phyloP scores from a whole-genome alignment of 1,140 invertebrate species.

The Drosophila melanogaster region DNA sequence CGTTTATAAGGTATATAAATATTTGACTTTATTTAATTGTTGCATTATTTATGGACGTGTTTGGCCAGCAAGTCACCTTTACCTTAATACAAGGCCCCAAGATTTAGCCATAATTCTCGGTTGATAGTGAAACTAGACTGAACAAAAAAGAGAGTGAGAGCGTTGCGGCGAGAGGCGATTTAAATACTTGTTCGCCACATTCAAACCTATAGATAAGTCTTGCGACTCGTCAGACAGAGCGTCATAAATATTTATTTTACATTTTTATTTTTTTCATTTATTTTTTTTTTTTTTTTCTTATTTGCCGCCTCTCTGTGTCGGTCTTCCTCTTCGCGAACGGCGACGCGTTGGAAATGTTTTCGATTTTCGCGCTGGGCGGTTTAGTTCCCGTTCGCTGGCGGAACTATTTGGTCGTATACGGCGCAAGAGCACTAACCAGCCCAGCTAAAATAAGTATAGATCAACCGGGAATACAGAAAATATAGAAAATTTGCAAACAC shows the following conservation, averaged over 20 bases:
- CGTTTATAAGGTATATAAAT: slow-evolving; percentile 53
- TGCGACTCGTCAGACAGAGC: slow-evolving; percentile 61
- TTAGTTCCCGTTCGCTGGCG: slow-evolving; percentile 63
- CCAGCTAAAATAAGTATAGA: slow-evolving; percentile 1
- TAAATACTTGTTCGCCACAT: slow-evolving; percentile 51
- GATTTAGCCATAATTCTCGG: slow-evolving; percentile 51
- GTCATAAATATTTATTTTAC: slow-evolving; percentile 78
- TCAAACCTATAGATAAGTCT: slow-evolving; percentile 63
- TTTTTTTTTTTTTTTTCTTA: slow-evolving; percentile 8
- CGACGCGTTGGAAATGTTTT: slow-evolving; percentile 60
- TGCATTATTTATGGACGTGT: slow-evolving; percentile 40
- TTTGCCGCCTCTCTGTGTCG: slow-evolving; percentile 19
- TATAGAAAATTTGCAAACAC: background rate
- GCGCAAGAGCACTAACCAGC: slow-evolving; percentile 18
- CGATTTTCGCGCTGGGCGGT: slow-evolving; percentile 60
- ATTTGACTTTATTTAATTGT: slow-evolving; percentile 52
- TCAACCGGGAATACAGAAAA: slow-evolving; percentile 8
- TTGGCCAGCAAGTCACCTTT: slow-evolving; percentile 54
- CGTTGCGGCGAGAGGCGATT: slow-evolving; percentile 37
- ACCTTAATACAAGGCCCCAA: slow-evolving; percentile 32
- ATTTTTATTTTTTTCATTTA: slow-evolving; percentile 43
- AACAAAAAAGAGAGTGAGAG: slow-evolving; percentile 11
- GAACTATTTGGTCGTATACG: slow-evolving; percentile 64
- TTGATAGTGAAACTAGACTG: slow-evolving; percentile 52
- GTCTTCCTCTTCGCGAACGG: slow-evolving; percentile 33